Conservation (phyloP, 2,797 vertebrate genomes). For the Psittacula derbiana region DNA sequence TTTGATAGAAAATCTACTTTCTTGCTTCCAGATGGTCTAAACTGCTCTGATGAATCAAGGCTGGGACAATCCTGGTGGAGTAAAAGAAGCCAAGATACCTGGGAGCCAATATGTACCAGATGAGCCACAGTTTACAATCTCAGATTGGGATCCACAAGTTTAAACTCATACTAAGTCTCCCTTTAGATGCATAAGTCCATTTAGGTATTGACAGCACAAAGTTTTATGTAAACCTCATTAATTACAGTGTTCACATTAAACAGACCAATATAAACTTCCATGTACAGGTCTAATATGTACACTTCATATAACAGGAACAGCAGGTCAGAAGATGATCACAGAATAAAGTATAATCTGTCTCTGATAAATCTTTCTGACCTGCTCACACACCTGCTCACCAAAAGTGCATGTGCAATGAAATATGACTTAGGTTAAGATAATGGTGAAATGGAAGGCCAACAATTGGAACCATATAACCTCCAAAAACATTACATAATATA, state of each 20-base stretch:
- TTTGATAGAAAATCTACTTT: background rate
- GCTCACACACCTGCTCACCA: background rate
- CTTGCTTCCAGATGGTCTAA: background rate
- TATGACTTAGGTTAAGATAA: background rate
- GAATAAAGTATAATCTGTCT: background rate
- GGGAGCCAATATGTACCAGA: background rate
- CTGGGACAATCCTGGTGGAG: background rate
- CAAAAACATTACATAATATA: background rate
- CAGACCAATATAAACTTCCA: background rate
- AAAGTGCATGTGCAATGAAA: background rate
- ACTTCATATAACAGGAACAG: background rate
- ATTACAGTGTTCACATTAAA: background rate
- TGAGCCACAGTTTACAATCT: background rate
- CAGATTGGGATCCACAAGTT: background rate
- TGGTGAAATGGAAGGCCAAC: background rate
- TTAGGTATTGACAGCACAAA: background rate
- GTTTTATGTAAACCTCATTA: background rate
- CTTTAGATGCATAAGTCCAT: background rate
- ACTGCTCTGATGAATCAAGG: background rate
- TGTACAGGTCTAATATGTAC: background rate
- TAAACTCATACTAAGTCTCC: background rate
- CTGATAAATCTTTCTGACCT: background rate
- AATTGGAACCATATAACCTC: background rate
- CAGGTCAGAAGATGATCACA: background rate
- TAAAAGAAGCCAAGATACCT: background rate